Evolutionary conservation across 1,140 invertebrate genomes (phyloP).

Genomic region (Diabrotica virgifera): DNA sequence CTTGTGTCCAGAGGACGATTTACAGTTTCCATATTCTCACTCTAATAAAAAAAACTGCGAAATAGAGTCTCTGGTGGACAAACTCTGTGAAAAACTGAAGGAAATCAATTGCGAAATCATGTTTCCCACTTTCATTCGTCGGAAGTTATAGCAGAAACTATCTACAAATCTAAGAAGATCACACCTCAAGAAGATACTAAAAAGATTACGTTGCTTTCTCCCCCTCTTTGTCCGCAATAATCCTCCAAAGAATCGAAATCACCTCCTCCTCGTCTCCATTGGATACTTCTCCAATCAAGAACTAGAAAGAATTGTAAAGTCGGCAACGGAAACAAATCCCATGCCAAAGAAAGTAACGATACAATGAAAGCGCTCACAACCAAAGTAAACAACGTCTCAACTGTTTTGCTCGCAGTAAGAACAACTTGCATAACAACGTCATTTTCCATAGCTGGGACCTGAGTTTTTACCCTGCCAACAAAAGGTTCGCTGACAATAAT

Average conservation of each 20-base stretch:
- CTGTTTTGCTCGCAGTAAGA: slow-evolving; percentile 8
- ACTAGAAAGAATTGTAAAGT: slow-evolving; percentile 11
- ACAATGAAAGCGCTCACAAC: slow-evolving; percentile 12
- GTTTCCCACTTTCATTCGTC: not conserved
- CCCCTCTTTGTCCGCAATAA: slow-evolving; percentile 31
- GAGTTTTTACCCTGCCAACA: not conserved
- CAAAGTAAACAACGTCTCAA: slow-evolving; percentile 15
- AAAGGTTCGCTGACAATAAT: not conserved
- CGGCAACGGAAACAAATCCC: slow-evolving; percentile 5
- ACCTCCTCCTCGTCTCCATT: not conserved
- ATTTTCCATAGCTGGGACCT: not conserved
- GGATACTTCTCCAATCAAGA: slow-evolving; percentile 34
- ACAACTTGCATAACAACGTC: not conserved
- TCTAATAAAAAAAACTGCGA: slow-evolving; percentile 50
- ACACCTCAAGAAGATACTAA: slow-evolving; percentile 40
- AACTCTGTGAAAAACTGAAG: slow-evolving; percentile 55
- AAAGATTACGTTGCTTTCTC: slow-evolving; percentile 45
- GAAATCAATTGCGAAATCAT: slow-evolving; percentile 39
- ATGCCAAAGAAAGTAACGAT: slow-evolving; percentile 8
- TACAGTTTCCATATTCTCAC: slow-evolving; percentile 30
- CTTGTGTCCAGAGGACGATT: slow-evolving; percentile 42
- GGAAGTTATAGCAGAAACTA: slow-evolving; percentile 5
- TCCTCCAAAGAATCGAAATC: slow-evolving; percentile 19
- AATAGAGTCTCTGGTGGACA: slow-evolving; percentile 59
- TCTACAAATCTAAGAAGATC: slow-evolving; percentile 23